phyloP scores from a whole-genome alignment of 2,797 vertebrate genomes.

The Labeo calbasu region DNA sequence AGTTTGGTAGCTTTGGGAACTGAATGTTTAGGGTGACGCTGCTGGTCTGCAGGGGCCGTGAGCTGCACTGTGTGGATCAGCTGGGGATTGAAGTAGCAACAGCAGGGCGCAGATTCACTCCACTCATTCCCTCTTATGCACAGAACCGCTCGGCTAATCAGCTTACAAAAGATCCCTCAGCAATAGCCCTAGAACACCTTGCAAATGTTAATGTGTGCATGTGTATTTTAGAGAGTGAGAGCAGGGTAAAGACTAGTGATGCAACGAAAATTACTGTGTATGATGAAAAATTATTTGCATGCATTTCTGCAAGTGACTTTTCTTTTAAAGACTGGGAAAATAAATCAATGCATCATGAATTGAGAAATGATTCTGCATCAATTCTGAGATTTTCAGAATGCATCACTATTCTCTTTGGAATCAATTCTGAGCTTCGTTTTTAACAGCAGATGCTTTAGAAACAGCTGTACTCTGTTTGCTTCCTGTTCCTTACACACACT shows the following conservation, averaged over 20 bases:
- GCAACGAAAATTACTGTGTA: not conserved
- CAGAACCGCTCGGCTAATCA: slow-evolving; percentile 72
- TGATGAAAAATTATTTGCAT: not conserved
- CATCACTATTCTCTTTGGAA: no score
- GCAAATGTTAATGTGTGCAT: slow-evolving; percentile 34
- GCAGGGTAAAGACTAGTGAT: slow-evolving; percentile 16
- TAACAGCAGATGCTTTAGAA: no score
- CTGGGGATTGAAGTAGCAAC: slow-evolving; percentile 27
- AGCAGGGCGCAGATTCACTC: slow-evolving; percentile 28
- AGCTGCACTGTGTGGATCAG: slow-evolving; percentile 18
- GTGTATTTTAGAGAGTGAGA: slow-evolving; percentile 12
- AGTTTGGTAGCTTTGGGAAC: not conserved
- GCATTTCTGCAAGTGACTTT: not conserved
- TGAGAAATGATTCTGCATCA: no score
- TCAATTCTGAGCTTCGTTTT: no score
- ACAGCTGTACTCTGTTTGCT: no score
- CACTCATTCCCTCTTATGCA: slow-evolving; percentile 61
- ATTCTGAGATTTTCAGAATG: no score
- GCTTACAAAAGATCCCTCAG: slow-evolving; percentile 77
- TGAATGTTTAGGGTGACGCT: not conserved
- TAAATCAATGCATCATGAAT: no score
- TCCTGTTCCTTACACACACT: no score
- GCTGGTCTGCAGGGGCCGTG: not conserved
- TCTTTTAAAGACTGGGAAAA: no score
- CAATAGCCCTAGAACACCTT: slow-evolving; percentile 62